Percentiles rank a stretch among this genome's conserved stretches.
These are phyloP conservation scores for Medauroidea extradentata DNA, from an alignment of 1,140 invertebrate genomes.

Conservation along the genomic window DNA sequence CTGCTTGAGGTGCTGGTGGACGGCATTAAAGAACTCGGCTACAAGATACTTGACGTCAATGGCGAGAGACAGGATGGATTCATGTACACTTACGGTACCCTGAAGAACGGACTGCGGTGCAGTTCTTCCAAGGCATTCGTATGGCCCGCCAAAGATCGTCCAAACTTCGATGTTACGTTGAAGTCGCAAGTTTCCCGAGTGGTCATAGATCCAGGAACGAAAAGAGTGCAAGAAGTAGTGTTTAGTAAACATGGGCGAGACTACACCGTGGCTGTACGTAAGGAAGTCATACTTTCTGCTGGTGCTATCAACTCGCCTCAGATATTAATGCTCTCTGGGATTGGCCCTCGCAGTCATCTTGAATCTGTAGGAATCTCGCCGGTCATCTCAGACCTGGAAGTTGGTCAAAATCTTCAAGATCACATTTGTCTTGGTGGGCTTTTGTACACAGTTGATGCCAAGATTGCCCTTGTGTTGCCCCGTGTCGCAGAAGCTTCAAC, in stretches of 20 bases:
- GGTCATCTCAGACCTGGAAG: conserved; percentile 40
- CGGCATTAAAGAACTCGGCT: conserved; percentile 65
- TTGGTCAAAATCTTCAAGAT: conserved; percentile 84
- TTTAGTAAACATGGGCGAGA: conserved; percentile 57
- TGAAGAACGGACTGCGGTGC: conserved; percentile 75
- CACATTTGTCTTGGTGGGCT: conserved; percentile 52
- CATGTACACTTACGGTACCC: conserved; percentile 64
- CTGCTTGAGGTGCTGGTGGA: conserved; percentile 60
- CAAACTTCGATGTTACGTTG: conserved; percentile 63
- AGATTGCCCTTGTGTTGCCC: too few species aligned
- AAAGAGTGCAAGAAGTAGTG: conserved; percentile 59
- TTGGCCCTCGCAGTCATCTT: conserved; percentile 78
- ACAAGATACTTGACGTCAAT: conserved; percentile 67
- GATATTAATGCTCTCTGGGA: conserved; percentile 85
- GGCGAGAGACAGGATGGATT: conserved; percentile 70
- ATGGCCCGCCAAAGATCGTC: conserved; percentile 58
- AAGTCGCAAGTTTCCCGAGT: conserved; percentile 58
- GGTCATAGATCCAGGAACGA: conserved; percentile 54
- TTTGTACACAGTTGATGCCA: not conserved
- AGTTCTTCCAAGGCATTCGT: conserved; percentile 79
- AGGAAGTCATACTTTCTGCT: conserved; percentile 79
- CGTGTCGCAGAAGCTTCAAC: too few species aligned
- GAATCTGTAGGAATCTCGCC: conserved; percentile 49
- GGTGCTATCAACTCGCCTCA: conserved; percentile 90
- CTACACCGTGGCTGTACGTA: conserved; percentile 65